phyloP scores from a whole-genome alignment of 2,113 vertebrate genomes.

The Ellobius talpinus region DNA sequence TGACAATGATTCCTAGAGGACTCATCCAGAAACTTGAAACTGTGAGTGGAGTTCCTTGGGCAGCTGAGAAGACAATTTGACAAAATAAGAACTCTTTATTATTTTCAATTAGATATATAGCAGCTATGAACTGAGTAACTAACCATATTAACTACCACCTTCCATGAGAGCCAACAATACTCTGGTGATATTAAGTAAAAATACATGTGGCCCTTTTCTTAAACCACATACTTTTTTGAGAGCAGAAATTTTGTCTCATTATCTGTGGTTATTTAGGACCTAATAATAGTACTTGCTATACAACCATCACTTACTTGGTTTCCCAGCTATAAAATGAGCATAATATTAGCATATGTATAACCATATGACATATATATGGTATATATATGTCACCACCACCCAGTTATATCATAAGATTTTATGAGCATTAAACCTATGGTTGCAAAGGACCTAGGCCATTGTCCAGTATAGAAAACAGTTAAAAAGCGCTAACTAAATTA shows the following conservation, averaged over 20 bases:
- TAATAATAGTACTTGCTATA: not conserved
- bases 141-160: not conserved
- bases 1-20: slow-evolving; percentile 13
- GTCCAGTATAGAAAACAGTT: not conserved
- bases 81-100: slow-evolving; percentile 62
- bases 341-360: not conserved
- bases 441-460: not conserved
- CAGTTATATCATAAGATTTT: not conserved
- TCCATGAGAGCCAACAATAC: not conserved
- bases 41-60: slow-evolving; percentile 83
- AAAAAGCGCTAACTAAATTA: not conserved
- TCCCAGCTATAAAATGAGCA: not conserved
- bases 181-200: not conserved
- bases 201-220: not conserved
- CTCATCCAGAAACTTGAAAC: slow-evolving; percentile 76
- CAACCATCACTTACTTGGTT: not conserved
- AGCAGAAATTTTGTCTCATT: not conserved
- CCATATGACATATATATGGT: too few species aligned
- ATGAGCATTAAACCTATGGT: not conserved
- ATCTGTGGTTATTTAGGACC: not conserved
- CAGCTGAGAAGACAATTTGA: slow-evolving; percentile 82
- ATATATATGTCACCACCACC: not conserved
- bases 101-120: not conserved
- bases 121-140: not conserved
- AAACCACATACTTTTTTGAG: not conserved